Base-by-base conservation (phyloP, 2,113 vertebrate genomes). In the Hemibagrus wyckioides region DNA sequence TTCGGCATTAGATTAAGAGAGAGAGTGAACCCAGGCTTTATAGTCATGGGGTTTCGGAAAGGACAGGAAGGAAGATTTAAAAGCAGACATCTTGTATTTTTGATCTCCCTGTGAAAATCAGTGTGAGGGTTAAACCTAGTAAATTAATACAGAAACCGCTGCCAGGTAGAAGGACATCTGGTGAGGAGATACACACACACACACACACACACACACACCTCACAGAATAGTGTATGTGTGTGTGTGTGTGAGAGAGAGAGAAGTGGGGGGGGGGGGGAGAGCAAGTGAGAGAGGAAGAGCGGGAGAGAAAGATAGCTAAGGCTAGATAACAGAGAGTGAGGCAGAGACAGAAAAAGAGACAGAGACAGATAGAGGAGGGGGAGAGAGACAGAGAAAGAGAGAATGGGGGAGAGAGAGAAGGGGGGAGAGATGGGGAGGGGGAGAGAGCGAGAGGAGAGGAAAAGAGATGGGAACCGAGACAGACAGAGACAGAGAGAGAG, bases 91-190 rank as follows among this genome's bases (percentile, higher is more conserved):
- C 28, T 56, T 41, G 50, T 39, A 36, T 73, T 44, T 63, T 11
- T 83, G 21, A 52, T 81, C 61, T 87, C 50, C 0, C 54, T n/a
- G 28, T 80, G 56, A 61, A 48, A 48, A 85, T 80, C 77, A 82
- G 17, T 48, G 80, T 56, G 84, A 57, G 76, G 61, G 87, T 84
- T 86, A 81, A 88, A 69, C 87, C 41, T 28, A 61, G 80, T 39
- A 83, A 88, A 90, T 86, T 65, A 84, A 50, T 85, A 88, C 44
- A 75, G 52, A 82, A 81, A 69, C 81, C 85, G 69, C 54, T 80
- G 85, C 65, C 83, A 86, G 84, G 85, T 80, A 86, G 71, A 82
- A 59, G 89, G 75, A 88, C 89, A 86, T 86, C 84, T 90, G 89
- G 61, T 86, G 80, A 83, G 85, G 41, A 57, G 80, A 88, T 52